phyloP scores from a whole-genome alignment of 2,113 vertebrate species.

The Pluvialis apricaria region DNA sequence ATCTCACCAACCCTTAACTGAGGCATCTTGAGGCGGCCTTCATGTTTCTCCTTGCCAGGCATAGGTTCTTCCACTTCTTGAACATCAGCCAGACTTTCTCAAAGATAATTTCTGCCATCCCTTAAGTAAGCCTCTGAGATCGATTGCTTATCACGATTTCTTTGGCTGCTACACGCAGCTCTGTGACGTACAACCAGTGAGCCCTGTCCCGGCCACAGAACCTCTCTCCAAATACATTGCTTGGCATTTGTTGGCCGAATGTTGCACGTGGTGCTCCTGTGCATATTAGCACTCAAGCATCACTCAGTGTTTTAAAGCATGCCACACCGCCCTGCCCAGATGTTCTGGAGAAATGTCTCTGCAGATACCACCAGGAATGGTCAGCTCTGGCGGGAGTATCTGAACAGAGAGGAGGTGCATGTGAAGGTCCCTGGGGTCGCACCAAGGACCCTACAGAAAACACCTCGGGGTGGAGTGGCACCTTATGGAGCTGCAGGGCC shows the following conservation, averaged over 20 bases:
- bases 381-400: background rate
- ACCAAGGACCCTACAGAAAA: background rate
- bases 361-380: background rate
- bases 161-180: background rate
- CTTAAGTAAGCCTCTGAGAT: background rate
- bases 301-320: background rate
- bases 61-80: background rate
- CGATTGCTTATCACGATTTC: rapidly evolving
- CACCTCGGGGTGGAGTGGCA: background rate
- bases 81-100: background rate
- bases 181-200: background rate
- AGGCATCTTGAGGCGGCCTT: background rate
- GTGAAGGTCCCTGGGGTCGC: background rate
- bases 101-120: background rate
- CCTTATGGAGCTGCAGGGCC: background rate
- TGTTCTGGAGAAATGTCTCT: background rate
- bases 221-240: background rate
- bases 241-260: background rate
- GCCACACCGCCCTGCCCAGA: background rate
- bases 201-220: rapidly evolving
- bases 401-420: background rate
- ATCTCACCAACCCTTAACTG: background rate
- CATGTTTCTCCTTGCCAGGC: rapidly evolving
- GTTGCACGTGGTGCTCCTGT: rapidly evolving
- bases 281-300: background rate